These are phyloP conservation scores for Sitobion miscanthi DNA, from an alignment of 1,140 invertebrate genomes.

Conservation along the genomic window DNA sequence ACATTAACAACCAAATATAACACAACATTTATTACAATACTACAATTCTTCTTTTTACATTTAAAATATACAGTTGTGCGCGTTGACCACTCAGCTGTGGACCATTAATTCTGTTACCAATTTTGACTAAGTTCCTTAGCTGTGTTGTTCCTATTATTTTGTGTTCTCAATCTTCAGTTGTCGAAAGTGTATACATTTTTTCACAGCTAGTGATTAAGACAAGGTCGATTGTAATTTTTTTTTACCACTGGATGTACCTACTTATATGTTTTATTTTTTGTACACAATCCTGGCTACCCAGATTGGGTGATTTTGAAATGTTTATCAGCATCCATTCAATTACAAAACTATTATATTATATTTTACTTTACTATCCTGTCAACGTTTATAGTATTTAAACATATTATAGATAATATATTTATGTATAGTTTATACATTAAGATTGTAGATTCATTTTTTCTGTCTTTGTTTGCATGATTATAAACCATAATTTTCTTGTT, in stretches of 20 bases:
- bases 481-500: not conserved
- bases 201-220: not conserved
- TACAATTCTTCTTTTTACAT: not conserved
- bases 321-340: not conserved
- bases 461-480: not conserved
- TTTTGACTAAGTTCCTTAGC: not conserved
- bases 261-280: not conserved
- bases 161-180: not conserved
- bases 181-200: not conserved
- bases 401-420: not conserved
- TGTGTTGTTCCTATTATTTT: constrained; percentile 8
- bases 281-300: not conserved
- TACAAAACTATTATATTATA: not conserved
- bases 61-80: not conserved
- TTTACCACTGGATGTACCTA: not conserved
- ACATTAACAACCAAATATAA: not conserved
- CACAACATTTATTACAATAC: not conserved
- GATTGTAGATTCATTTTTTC: not conserved
- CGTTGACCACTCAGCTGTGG: not conserved
- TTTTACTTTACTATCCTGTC: not conserved
- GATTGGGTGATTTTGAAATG: not conserved
- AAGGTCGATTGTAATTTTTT: not conserved
- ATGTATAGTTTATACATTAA: not conserved
- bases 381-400: not conserved
- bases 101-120: constrained; percentile 2